Evolutionary conservation across 2,888 invertebrate genomes (phyloP), one percentile per base, ranked within the genome.

Genomic region (Apomyelois bistriatella): DNA sequence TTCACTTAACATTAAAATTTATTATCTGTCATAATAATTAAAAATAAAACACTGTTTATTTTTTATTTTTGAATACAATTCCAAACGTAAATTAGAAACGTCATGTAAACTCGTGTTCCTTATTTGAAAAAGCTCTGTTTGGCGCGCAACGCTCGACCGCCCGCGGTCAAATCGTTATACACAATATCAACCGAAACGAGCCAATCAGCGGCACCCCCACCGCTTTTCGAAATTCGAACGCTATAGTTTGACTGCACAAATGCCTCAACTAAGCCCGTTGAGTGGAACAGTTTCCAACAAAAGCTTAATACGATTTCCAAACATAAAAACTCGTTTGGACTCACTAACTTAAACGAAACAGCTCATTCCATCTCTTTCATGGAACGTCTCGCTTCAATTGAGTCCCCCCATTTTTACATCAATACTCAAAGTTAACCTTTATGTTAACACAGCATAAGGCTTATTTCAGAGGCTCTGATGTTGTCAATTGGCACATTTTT

Each of bases 291-390:
- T 88, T 88, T 78, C 88, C 85, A 87, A 90, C 90, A 90, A 90
- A 89, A 90, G 89, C 89, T 87, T 90, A 90, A 89, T 90, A 86
- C 89, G 87, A 90, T 90, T 90, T 88, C 86, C 86, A 82, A 90
- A 89, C 89, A 88, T 86, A 90, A 90, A 89, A 90, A 90, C 90
- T 86, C 87, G 88, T 89, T 88, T 85, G 83, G 83, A 83, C 82
- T 84, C 82, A 84, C 85, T 85, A 89, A 88, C 85, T 87, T 87
- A 82, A 85, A 81, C 84, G 76, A 79, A 84, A 85, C 79, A 76
- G 77, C 76, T 81, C 76, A 77, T 73, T 77, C 82, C 74, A 72
- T 88, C 88, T 73, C 80, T 82, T 76, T 87, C 85, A 58, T 56
- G 61, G 67, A 58, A 62, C 68, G 76, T 86, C 85, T 82, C 80